These are phyloP conservation scores for Neomicropteryx cornuta DNA, from an alignment of 1,140 invertebrate species.

Conservation along the genomic window DNA sequence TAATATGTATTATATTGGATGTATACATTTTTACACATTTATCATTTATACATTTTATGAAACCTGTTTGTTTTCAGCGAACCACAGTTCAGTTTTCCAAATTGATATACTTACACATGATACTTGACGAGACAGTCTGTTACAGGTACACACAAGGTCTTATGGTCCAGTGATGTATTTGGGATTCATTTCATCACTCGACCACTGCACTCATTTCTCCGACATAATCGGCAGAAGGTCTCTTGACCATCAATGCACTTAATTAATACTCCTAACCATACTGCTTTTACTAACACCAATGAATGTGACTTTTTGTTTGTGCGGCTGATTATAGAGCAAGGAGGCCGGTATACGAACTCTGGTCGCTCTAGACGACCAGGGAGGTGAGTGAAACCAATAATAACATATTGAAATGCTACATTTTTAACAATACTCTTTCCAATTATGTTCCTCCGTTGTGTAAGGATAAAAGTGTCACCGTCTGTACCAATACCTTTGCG, in stretches of 20 bases:
- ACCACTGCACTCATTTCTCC: constrained; percentile 16
- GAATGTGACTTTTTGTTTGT: constrained; percentile 54
- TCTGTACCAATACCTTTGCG: too few relatives aligned
- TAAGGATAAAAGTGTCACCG: too few relatives aligned
- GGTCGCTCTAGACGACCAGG: constrained; percentile 98
- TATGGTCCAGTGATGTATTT: background rate
- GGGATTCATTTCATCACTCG: background rate
- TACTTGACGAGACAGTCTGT: constrained; percentile 9
- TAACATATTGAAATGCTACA: constrained; percentile 22
- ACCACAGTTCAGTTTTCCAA: too few relatives aligned
- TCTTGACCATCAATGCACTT: constrained; percentile 17
- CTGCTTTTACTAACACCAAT: constrained; percentile 22
- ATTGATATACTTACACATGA: too few relatives aligned
- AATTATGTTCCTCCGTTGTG: too few relatives aligned
- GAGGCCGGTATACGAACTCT: constrained; percentile 98
- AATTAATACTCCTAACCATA: constrained; percentile 28
- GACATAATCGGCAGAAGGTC: background rate
- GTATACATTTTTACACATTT: too few relatives aligned
- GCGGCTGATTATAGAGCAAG: constrained; percentile 90
- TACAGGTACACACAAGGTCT: constrained; percentile 12
- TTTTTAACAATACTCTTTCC: constrained; percentile 37
- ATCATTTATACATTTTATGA: too few relatives aligned
- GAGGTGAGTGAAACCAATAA: constrained; percentile 78
- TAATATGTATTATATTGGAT: too few relatives aligned
- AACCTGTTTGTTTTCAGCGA: too few relatives aligned